These are phyloP conservation scores for Diadophis punctatus DNA, from an alignment of 2,113 vertebrate species.

Conservation along the genomic window DNA sequence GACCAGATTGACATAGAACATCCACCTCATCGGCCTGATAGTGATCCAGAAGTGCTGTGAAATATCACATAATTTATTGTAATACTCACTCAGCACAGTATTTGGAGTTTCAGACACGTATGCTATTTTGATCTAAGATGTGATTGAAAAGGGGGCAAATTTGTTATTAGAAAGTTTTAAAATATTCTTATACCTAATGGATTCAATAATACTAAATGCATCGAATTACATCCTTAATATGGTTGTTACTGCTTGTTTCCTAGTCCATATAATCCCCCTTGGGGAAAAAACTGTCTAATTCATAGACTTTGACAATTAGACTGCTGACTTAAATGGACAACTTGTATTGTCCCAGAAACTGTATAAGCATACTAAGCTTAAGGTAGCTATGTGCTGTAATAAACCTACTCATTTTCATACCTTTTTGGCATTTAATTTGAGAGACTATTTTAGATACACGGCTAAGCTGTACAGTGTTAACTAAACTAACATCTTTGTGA, in stretches of 20 bases:
- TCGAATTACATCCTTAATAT: conserved; percentile 20
- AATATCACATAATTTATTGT: background rate
- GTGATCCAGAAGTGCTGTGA: conserved; percentile 24
- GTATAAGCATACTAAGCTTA: background rate
- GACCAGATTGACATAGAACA: conserved; percentile 26
- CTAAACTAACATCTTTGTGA: background rate
- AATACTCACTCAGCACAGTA: conserved; percentile 32
- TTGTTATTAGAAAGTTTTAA: conserved; percentile 38
- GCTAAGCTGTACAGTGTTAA: background rate
- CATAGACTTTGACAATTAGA: background rate
- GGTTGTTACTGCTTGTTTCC: background rate
- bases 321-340: background rate
- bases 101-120: conserved; percentile 59
- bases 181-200: background rate
- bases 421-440: background rate
- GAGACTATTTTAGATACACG: conserved; percentile 25
- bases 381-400: background rate
- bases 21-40: conserved; percentile 27
- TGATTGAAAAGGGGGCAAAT: conserved; percentile 41
- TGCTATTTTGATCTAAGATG: conserved; percentile 62
- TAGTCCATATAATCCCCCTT: background rate
- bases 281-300: background rate
- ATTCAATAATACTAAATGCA: background rate
- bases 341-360: background rate
- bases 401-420: conserved; percentile 3